phyloP scores from a whole-genome alignment of 37 sponge, comb jelly and placozoan species.

The Ianthella basta region DNA sequence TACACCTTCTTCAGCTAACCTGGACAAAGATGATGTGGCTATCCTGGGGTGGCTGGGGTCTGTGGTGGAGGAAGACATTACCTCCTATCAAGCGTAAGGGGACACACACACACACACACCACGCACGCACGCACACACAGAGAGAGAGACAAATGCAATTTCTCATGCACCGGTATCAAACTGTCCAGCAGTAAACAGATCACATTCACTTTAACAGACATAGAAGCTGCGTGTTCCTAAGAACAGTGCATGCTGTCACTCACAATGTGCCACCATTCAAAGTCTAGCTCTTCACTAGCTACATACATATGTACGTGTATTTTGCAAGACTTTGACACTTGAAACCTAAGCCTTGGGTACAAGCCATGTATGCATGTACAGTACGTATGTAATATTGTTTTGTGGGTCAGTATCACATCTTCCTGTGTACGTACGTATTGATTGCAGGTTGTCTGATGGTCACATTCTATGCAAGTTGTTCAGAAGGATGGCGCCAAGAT shows the following conservation, averaged over 20 bases:
- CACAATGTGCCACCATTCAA: no score
- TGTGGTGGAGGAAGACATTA: slow-evolving; percentile 43
- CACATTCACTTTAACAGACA: no score
- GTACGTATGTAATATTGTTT: no score
- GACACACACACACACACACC: neutral
- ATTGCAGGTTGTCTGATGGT: slow-evolving; percentile 71
- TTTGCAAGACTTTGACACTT: neutral
- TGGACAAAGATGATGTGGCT: slow-evolving; percentile 64
- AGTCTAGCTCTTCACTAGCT: neutral
- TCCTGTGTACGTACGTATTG: no score
- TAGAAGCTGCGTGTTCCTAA: no score
- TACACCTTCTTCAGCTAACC: neutral
- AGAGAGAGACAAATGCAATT: no score
- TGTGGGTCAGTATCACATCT: no score
- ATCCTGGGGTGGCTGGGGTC: slow-evolving; percentile 59
- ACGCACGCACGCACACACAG: neutral
- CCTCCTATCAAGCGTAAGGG: slow-evolving; percentile 59
- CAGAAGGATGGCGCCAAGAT: slow-evolving; percentile 21
- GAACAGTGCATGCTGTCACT: no score
- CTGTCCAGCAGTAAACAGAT: no score
- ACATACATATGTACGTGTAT: neutral
- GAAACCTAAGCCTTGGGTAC: no score
- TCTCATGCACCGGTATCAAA: no score
- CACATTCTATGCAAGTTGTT: slow-evolving; percentile 61
- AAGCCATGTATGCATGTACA: neutral